Evolutionary conservation across 2,797 vertebrate genomes (phyloP), one percentile per base, ranked within the genome.

Genomic region (Tapirus indicus): DNA sequence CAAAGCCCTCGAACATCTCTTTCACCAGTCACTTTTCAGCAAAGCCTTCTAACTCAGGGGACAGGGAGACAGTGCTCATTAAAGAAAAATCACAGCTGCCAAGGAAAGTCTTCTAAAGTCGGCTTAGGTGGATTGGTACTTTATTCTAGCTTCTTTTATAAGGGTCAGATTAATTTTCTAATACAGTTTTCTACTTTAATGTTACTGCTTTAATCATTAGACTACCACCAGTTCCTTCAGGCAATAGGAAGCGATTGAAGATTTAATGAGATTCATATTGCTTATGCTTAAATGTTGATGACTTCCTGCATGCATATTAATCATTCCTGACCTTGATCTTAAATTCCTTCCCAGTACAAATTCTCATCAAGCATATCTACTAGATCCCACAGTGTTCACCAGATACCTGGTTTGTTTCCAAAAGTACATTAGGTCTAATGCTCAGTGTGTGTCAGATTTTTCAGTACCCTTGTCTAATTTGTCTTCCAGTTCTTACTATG

Each of bases 221-320:
- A 95, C 88, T 97, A 95, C 93, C 95, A 96, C 92, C 82, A 32
- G 6, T 97, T 97, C 97, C 97, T 98, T 92, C 86, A 93, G 98
- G 97, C 97, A 98, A 86, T 94, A 97, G 97, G 97, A 97, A 98
- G 89, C 68, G 94, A 97, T 97, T 97, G 98, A 98, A 97, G 97
- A 97, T 97, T 97, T 97, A 97, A 97, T 97, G 97, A 97, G 97
- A 97, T 96, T 97, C 97, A 85, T 93, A 96, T 93, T 98, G 95
- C 96, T 92, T 96, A 77, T 96, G 77, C 88, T 96, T 94, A 96
- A 96, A 97, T 96, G 96, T 96, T 97, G 96, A 98, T 98, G 97
- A 98, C 97, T 98, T 98, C 97, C 97, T 98, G 95, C 88, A 94
- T 98, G 94, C 96, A 97, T 97, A 98, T 98, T 97, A 97, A 97